Evolutionary conservation across 1,140 invertebrate genomes (phyloP).

Genomic region (Chelonus insularis): DNA sequence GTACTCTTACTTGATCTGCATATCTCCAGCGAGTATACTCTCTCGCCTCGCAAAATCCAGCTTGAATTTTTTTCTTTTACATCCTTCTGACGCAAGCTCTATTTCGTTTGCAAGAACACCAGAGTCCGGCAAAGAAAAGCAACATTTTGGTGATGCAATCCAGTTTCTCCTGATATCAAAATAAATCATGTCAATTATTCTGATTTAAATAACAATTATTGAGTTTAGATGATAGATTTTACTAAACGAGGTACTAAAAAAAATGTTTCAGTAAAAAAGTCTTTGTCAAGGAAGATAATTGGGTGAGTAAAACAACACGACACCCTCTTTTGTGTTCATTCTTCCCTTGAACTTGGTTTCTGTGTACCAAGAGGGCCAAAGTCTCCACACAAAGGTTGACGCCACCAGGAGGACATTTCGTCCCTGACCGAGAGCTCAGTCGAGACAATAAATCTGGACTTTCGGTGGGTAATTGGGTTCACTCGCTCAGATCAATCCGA

Average conservation of each 20-base stretch:
- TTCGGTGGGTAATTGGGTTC: slow-evolving; percentile 60
- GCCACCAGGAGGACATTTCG: slow-evolving; percentile 48
- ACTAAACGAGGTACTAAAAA: not conserved
- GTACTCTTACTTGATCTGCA: slow-evolving; percentile 10
- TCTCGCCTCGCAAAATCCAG: slow-evolving; percentile 1
- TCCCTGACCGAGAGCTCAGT: slow-evolving; percentile 45
- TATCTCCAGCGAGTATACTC: not conserved
- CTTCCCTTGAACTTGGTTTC: not conserved
- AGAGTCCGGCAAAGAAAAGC: too few species aligned
- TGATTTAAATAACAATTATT: too few species aligned
- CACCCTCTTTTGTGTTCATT: slow-evolving; percentile 33
- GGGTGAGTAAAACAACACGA: slow-evolving; percentile 51
- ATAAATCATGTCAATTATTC: slow-evolving; percentile 56
- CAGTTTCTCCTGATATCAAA: too few species aligned
- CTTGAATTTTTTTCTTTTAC: slow-evolving; percentile 10
- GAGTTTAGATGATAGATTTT: too few species aligned
- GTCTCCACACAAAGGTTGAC: slow-evolving; percentile 33
- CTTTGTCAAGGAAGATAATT: slow-evolving; percentile 52
- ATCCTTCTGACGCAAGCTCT: too few species aligned
- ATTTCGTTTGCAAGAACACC: too few species aligned
- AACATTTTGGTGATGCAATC: too few species aligned
- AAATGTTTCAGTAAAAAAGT: slow-evolving; percentile 29
- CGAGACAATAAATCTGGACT: slow-evolving; percentile 58
- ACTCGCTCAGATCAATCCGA: slow-evolving; percentile 60
- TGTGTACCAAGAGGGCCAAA: not conserved